Conservation (phyloP, 2,888 invertebrate species). For the Drosophila dives region DNA sequence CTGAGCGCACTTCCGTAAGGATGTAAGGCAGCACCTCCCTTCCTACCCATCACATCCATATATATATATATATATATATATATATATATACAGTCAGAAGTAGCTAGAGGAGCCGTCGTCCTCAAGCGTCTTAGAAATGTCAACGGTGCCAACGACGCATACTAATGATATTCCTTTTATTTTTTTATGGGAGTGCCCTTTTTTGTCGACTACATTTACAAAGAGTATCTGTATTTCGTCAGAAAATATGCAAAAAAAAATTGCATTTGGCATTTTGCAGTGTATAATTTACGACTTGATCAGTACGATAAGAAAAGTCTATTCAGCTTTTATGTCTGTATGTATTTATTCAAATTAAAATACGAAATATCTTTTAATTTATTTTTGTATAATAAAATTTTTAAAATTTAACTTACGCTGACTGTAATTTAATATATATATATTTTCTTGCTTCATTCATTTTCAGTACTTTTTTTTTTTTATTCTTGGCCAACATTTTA, state of each 20-base stretch:
- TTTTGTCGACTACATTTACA: conserved; percentile 1
- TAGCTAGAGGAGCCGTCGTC: conserved; percentile 16
- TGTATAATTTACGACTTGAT: conserved; percentile 3
- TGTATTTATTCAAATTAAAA: neutral
- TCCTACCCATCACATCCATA: neutral
- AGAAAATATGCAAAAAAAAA: conserved; percentile 3
- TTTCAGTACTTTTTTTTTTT: neutral
- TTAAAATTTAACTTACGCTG: neutral
- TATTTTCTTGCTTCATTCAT: conserved; percentile 7
- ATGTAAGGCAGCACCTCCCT: neutral
- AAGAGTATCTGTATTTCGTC: conserved; percentile 9
- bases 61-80: too few relatives aligned
- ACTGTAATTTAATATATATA: too few relatives aligned
- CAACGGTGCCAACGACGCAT: conserved; percentile 58
- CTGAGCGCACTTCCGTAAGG: conserved; percentile 52
- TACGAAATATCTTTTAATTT: neutral
- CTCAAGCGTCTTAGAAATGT: conserved; percentile 38
- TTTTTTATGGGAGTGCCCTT: neutral
- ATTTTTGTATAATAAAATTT: neutral
- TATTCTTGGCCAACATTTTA: conserved; percentile 5
- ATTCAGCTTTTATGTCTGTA: neutral
- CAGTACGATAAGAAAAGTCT: neutral
- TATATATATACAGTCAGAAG: conserved; percentile 1
- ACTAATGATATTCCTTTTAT: conserved; percentile 64
- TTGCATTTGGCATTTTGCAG: conserved; percentile 5